Evolutionary conservation across 2,888 invertebrate species (phyloP).

Genomic region (Mythimna vitellina): DNA sequence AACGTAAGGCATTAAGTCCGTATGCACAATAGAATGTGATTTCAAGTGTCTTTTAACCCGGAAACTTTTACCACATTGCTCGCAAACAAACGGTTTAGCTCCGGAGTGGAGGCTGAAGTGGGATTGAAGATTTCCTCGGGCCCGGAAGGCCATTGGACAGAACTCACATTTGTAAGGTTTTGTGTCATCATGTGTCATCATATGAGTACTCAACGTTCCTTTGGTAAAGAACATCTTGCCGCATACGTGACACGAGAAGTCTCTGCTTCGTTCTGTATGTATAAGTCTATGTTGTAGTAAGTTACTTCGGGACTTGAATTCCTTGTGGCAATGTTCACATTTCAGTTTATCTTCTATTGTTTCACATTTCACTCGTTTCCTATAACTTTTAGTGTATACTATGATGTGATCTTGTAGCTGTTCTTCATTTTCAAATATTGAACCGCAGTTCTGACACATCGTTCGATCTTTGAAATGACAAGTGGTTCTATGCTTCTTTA

Average conservation of each 20-base stretch:
- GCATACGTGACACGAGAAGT: conserved; percentile 86
- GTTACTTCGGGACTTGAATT: conserved; percentile 84
- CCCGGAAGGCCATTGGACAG: conserved; percentile 84
- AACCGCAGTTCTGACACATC: conserved; percentile 81
- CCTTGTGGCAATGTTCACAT: conserved; percentile 82
- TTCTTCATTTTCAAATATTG: conserved; percentile 76
- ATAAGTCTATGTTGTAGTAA: conserved; percentile 82
- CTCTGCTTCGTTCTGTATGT: conserved; percentile 85
- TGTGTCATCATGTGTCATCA: conserved; percentile 83
- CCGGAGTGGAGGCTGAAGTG: conserved; percentile 85
- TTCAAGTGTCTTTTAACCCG: conserved; percentile 85
- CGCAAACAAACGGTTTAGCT: conserved; percentile 85
- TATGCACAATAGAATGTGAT: conserved; percentile 87
- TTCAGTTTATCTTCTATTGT: conserved; percentile 73
- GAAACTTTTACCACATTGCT: conserved; percentile 87
- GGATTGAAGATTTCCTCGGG: conserved; percentile 83
- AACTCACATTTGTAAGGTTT: conserved; percentile 86
- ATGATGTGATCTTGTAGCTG: conserved; percentile 80
- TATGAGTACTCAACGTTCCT: conserved; percentile 84
- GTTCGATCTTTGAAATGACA: conserved; percentile 70
- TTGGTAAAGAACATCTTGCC: conserved; percentile 89
- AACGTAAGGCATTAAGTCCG: conserved; percentile 84
- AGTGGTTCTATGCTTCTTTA: conserved; percentile 77
- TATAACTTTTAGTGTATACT: conserved; percentile 74
- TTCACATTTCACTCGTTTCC: conserved; percentile 72